Evolutionary conservation across 2,888 invertebrate species (phyloP), one percentile per base, ranked within the genome.

Genomic region (Yponomeuta sedellus): DNA sequence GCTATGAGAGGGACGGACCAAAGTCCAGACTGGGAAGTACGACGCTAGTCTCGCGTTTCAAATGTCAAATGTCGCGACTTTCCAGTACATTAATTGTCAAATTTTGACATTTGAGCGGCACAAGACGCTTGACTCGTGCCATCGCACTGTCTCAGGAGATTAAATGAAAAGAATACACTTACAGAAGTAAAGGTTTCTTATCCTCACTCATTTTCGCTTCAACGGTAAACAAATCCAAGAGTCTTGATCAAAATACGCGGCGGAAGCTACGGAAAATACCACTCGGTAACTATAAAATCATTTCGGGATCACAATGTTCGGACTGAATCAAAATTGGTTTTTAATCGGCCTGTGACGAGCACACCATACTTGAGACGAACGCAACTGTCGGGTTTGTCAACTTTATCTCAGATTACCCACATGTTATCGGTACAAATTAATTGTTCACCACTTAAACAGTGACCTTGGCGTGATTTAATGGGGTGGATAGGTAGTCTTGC

Each of bases 171-270:
- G 16, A 16, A 56, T 1, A 10, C 69, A 87, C 88, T 88, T 74
- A 88, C 88, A 79, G 74, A 58, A 88, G 67, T 63, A 88, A 72
- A 1, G 88, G 86, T 64, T 82, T 82, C 58, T 71, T 75, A 66
- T 84, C 77, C 57, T 81, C 85, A 4, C 76, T 74, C 84, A 84
- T 88, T 68, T n/a, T 20, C 19, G 22, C 25, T 25, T 34, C 34
- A 8, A 34, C 34, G n/a, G n/a, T 28, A 10, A 61, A 28, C 22
- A 20, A 61, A 20, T 34, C 34, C 34, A 34, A 34, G 34, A 34
- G 34, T 34, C 34, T 34, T 8, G 6, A 34, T 8, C 34, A 34
- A 34, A 34, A 34, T 34, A 6, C 34, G 6, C 34, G 34, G 34
- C 34, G 34, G 10, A 34, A 34, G 34, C 34, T 34, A 34, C 6